Evolutionary conservation across 2,888 invertebrate species (phyloP), one percentile per base, ranked within the genome.

Genomic region (Ophioninae sp.): DNA sequence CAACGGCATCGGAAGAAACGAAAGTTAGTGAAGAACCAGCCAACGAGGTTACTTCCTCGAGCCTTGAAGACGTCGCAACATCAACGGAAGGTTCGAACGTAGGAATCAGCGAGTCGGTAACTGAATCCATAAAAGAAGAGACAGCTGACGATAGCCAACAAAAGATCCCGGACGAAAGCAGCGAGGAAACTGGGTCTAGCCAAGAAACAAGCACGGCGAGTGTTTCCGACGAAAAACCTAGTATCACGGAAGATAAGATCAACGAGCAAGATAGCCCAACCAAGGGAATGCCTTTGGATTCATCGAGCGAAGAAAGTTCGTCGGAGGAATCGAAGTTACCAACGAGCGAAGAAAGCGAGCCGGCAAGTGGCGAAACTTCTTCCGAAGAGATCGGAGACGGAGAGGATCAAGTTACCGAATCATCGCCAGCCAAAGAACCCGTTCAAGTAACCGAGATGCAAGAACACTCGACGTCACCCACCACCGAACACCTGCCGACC

Each of bases 261-360:
- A 81, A 84, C 5, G 85, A 85, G 20, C 87, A 89, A 86, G 85
- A 86, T 84, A 87, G 86, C 79, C 89, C 86, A 81, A 88, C 83
- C 6, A 89, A 90, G 50, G 86, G 85, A 75, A 70, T 88, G 13
- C 59, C 79, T 5, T 10, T 81, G 56, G 80, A 37, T 68, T 89
- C 50, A 41, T 79, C 79, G 86, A 88, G 44, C 72, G 86, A 86
- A 77, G 88, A 89, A 44, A 70, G 79, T 50, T 75, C 85, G 7
- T 84, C 87, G 7, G 86, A 88, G 59, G 82, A 86, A 67, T 72
- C 85, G 0, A 85, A 88, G 83, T 72, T 73, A 6, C 81, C 89
- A 5, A 44, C 84, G 23, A 84, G 75, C 21, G 85, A 84, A 37
- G 70, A 81, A 21, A 61, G 86, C 2, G 82, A 85, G 6, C 70